Evolutionary conservation across 35 echinoderm and acorn worm species (phyloP).

Genomic region (Strongylocentrotus purpuratus): DNA sequence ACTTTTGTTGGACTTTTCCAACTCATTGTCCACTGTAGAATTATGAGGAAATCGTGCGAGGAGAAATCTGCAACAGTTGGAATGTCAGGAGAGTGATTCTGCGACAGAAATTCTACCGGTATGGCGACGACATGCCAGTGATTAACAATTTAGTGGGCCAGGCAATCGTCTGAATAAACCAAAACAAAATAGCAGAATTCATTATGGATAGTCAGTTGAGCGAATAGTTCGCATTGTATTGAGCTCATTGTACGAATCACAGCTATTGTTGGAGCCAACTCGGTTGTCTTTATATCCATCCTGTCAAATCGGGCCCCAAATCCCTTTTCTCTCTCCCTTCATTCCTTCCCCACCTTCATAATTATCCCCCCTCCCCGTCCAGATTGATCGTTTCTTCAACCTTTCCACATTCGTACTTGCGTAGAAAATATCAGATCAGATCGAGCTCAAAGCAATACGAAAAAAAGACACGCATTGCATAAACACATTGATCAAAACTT

Average conservation of each 20-base stretch:
- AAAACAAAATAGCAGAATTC: conserved; percentile 14
- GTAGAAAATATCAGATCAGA: background rate
- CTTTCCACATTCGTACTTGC: background rate
- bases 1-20: conserved; percentile 17
- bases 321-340: background rate
- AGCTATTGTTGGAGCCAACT: background rate
- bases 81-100: background rate
- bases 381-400: background rate
- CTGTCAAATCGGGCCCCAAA: background rate
- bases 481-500: background rate
- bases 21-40: background rate
- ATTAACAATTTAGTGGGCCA: background rate
- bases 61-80: conserved; percentile 7
- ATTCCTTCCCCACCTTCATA: background rate
- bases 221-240: conserved; percentile 28
- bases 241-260: background rate
- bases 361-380: background rate
- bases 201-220: background rate
- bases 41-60: conserved; percentile 11
- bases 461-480: background rate
- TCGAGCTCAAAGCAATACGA: background rate
- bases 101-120: background rate
- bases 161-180: conserved; percentile 37
- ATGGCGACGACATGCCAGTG: conserved; percentile 17
- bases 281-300: background rate